A percentile compares a stretch with the other conserved stretches of the same genome.
Evolutionary conservation across 2,113 vertebrate species (phyloP).

Genomic region (Larimichthys crocea): DNA sequence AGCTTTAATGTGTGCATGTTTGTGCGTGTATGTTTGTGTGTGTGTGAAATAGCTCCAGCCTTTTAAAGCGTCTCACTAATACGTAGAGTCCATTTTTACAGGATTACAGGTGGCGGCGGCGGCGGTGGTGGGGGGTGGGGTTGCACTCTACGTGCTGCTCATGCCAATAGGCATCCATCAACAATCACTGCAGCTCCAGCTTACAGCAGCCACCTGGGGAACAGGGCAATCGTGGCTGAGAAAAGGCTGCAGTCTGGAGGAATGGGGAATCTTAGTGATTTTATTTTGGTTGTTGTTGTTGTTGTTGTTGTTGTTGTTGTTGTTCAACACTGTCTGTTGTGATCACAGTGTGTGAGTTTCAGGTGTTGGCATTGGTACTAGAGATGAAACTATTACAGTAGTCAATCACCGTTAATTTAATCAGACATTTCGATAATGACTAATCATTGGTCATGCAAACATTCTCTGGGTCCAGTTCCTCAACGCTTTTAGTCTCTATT

Average conservation of each 20-base stretch:
- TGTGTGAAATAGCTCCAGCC: constrained; percentile 51
- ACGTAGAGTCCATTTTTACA: constrained; percentile 61
- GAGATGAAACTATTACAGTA: background rate
- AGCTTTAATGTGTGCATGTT: constrained; percentile 37
- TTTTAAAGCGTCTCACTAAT: constrained; percentile 65
- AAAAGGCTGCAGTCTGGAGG: constrained; percentile 32
- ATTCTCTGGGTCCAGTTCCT: background rate
- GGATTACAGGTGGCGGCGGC: constrained; percentile 46
- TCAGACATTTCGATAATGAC: background rate
- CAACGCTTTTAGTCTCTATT: background rate
- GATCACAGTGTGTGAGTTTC: constrained; percentile 1
- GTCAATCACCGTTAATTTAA: background rate
- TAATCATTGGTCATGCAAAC: background rate
- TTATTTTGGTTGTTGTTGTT: background rate
- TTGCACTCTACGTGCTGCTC: constrained; percentile 48
- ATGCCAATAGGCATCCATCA: constrained; percentile 58
- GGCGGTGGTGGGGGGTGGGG: background rate
- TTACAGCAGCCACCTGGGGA: constrained; percentile 42
- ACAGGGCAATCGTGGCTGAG: constrained; percentile 52
- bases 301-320: background rate
- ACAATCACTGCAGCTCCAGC: constrained; percentile 45
- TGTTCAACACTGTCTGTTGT: constrained; percentile 8
- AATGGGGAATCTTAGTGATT: constrained; percentile 13
- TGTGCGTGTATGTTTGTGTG: background rate
- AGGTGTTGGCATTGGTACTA: background rate